phyloP scores from a whole-genome alignment of 2,888 invertebrate species.

The Andrena flavipes region DNA sequence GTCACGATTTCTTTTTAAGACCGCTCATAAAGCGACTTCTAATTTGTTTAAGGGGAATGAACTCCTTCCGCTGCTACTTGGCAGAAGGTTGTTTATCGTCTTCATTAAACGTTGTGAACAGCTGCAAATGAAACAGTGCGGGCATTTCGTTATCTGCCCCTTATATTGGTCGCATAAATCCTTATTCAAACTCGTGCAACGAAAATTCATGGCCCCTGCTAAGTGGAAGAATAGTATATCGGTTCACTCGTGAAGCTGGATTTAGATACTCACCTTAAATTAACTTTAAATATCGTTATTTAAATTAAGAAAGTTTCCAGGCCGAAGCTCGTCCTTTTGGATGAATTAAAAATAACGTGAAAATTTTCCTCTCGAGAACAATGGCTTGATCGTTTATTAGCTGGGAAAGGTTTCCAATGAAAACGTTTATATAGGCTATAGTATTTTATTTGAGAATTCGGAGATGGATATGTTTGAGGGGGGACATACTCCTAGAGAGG shows the following conservation, averaged over 20 bases:
- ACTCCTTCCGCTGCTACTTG: background rate
- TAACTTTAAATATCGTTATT: background rate
- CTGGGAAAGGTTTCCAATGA: too few relatives aligned
- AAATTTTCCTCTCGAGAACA: background rate
- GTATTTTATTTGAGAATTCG: too few relatives aligned
- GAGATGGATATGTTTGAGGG: too few relatives aligned
- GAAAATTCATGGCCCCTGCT: background rate
- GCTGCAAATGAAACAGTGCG: constrained; percentile 18
- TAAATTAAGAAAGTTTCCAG: constrained; percentile 1
- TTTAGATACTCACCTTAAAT: constrained; percentile 13
- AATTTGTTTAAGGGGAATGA: constrained; percentile 32
- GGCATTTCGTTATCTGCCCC: background rate
- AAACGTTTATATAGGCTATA: too few relatives aligned
- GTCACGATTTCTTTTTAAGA: background rate
- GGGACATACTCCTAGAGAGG: too few relatives aligned
- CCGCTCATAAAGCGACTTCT: constrained; percentile 13
- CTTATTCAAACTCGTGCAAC: constrained; percentile 22
- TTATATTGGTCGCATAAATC: constrained; percentile 11
- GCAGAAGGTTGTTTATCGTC: constrained; percentile 11
- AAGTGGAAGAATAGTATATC: constrained; percentile 14
- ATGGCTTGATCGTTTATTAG: too few relatives aligned
- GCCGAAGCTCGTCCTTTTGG: background rate
- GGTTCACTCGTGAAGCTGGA: constrained; percentile 11
- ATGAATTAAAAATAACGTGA: background rate
- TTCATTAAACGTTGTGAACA: constrained; percentile 32